A percentile compares a stretch with the other conserved stretches of the same genome.
Evolutionary conservation across 2,113 vertebrate species (phyloP).

Genomic region (Paralichthys olivaceus): DNA sequence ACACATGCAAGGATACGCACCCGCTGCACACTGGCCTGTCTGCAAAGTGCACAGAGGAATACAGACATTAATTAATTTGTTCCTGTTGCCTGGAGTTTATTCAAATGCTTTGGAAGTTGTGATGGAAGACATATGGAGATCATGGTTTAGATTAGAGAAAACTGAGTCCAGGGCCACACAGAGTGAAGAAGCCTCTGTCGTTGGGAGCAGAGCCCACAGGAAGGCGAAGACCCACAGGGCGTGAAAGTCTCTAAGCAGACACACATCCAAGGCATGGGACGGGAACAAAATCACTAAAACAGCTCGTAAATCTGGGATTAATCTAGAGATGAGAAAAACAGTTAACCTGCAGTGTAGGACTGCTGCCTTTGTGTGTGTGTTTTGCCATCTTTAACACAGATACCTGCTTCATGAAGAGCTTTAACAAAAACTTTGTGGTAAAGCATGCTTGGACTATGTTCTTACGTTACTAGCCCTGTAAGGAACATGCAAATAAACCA

Average conservation of each 20-base stretch:
- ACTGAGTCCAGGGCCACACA: conserved; percentile 71
- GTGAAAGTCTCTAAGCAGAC: conserved; percentile 46
- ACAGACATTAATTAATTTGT: conserved; percentile 81
- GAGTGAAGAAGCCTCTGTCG: conserved; percentile 69
- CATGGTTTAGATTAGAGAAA: conserved; percentile 77
- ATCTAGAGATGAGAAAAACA: conserved; percentile 30
- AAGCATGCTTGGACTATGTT: conserved; percentile 6
- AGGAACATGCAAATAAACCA: conserved; percentile 58
- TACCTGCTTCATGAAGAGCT: neutral
- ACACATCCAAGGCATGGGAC: conserved; percentile 22
- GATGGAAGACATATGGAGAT: conserved; percentile 81
- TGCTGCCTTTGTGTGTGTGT: neutral
- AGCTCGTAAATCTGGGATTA: conserved; percentile 36
- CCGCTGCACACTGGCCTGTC: conserved; percentile 32
- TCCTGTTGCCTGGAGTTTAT: conserved; percentile 77
- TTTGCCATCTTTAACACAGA: neutral
- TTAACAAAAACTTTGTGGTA: neutral
- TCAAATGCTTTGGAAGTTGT: conserved; percentile 70
- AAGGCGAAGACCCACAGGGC: conserved; percentile 58
- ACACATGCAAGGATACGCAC: neutral
- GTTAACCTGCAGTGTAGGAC: neutral
- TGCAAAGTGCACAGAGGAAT: conserved; percentile 59
- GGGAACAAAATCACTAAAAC: conserved; percentile 29
- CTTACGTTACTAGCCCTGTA: conserved; percentile 19
- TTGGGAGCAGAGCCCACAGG: conserved; percentile 65